phyloP scores from a whole-genome alignment of 2,888 invertebrate species.

The Phragmatobia fuliginosa region DNA sequence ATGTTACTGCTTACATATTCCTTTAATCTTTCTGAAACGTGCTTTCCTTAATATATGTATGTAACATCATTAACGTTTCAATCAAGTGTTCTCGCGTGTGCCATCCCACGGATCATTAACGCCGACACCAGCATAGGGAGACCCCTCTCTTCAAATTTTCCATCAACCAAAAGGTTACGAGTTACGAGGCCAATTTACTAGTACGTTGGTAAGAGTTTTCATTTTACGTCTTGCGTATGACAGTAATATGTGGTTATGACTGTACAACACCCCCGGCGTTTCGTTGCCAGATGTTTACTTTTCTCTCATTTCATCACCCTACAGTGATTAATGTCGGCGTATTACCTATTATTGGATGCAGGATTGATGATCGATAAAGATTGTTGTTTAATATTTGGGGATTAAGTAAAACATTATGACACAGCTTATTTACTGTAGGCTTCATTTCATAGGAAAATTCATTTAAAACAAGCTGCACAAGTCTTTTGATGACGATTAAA shows the following conservation, averaged over 20 bases:
- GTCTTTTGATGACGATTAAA: too few species aligned
- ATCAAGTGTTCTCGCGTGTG: neutral
- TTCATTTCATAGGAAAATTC: too few species aligned
- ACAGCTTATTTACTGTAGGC: neutral
- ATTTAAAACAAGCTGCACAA: too few species aligned
- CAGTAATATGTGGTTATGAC: slow-evolving; percentile 37
- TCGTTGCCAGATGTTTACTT: slow-evolving; percentile 32
- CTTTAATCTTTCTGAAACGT: neutral
- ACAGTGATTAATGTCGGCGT: slow-evolving; percentile 25
- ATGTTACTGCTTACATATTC: neutral
- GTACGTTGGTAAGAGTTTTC: neutral
- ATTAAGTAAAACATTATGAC: neutral
- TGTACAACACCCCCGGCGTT: slow-evolving; percentile 42
- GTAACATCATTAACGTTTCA: neutral
- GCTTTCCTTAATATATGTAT: neutral
- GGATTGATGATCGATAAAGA: neutral
- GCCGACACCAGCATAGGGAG: neutral
- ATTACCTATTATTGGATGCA: slow-evolving; percentile 21
- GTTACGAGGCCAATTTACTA: neutral
- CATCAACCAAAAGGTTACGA: neutral
- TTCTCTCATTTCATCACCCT: neutral
- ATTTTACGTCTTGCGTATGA: slow-evolving; percentile 8
- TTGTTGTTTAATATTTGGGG: neutral
- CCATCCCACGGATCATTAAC: slow-evolving; percentile 6
- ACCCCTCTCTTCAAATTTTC: neutral